These are phyloP conservation scores for Enteromius treurensis DNA, from an alignment of 2,797 vertebrate species.

Conservation along the genomic window DNA sequence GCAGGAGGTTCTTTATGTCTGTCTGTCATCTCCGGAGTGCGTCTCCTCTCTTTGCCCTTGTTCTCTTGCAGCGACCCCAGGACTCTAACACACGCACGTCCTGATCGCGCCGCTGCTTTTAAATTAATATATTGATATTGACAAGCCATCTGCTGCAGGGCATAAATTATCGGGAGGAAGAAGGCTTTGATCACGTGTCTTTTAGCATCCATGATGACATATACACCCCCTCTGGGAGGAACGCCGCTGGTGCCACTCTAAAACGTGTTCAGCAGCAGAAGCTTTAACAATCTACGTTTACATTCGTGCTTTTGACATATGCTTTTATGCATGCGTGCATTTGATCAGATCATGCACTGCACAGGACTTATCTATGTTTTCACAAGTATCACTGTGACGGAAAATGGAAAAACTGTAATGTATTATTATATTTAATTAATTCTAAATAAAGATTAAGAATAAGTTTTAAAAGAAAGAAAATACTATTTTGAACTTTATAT, in stretches of 20 bases:
- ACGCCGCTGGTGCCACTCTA: slow-evolving; percentile 49
- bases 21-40: slow-evolving; percentile 17
- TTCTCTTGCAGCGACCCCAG: slow-evolving; percentile 45
- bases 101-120: slow-evolving; percentile 78
- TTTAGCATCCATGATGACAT: slow-evolving; percentile 77
- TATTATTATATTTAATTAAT: too few species aligned
- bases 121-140: slow-evolving; percentile 99
- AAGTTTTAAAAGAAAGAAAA: too few species aligned
- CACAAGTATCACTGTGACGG: too few species aligned
- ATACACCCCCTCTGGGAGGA: slow-evolving; percentile 74
- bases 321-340: not conserved
- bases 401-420: too few species aligned
- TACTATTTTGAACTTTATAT: too few species aligned
- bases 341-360: too few species aligned
- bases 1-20: slow-evolving; percentile 5
- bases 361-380: too few species aligned
- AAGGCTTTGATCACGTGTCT: slow-evolving; percentile 82
- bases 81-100: slow-evolving; percentile 59
- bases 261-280: slow-evolving; percentile 27
- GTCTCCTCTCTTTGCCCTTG: slow-evolving; percentile 74
- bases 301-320: not conserved
- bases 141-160: slow-evolving; percentile 89
- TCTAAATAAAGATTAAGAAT: too few species aligned
- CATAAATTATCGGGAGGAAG: slow-evolving; percentile 85
- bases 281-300: not conserved